Evolutionary conservation across 2,888 invertebrate genomes (phyloP), one percentile per base, ranked within the genome.

Genomic region (Andricus quercusramuli): DNA sequence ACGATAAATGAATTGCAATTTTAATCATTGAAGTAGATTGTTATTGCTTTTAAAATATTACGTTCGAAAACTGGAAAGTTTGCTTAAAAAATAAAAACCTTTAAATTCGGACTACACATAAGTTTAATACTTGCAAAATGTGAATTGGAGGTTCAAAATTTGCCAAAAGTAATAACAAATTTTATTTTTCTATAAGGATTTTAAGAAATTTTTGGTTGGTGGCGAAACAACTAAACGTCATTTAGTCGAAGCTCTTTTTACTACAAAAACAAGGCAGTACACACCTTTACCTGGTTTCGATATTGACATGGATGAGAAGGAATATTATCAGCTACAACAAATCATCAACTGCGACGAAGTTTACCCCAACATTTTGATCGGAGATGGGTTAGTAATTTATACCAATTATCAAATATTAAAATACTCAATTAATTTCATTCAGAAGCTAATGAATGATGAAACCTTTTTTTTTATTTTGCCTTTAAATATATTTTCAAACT

Each of bases 331-430:
- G 47, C 22, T 82, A 0, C 90, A 90, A 47, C 88, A 88, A 66
- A 94, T 94, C 79, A 94, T 96, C 66, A 96, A 96, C 92, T 94
- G 96, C 88, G 96, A 96, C 92, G 96, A 96, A 93, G 96, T 96
- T 76, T 96, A 96, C 92, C 96, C 96, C 80, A 95, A 95, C 87
- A 94, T 96, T 86, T 96, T 94, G 89, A 95, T 96, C 86, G 96
- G 96, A 82, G 96, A 96, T 93, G 95, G 94, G 96, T 96, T 93
- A 94, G 96, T 94, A 88, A 65, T 77, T 78, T 78, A 66, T 79
- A 37, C 62, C 13, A 76, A 65, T 51, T 29, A 65, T 47, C 32
- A 64, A 78, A 47, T 20, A 74, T 32, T 47, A 47, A 70, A 37
- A 9, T 56, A 17, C 25, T 65, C 37, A 77, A 17, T 56, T 29